Base-by-base conservation (phyloP, 1,140 invertebrate species). In the Solenopsis invicta region DNA sequence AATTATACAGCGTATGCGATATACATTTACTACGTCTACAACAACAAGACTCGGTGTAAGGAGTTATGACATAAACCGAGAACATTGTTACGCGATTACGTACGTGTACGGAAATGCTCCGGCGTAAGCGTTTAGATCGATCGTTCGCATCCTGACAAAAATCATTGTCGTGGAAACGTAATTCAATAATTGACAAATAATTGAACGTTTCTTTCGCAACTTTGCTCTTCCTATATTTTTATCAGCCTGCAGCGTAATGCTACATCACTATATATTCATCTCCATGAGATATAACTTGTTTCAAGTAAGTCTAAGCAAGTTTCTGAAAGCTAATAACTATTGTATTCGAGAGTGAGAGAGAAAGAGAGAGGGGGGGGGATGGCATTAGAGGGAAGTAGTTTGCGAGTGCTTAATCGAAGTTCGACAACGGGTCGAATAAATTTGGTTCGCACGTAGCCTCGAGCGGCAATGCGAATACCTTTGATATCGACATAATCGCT, bases 401-500 rank as follows among this genome's bases (percentile, higher is more conserved):
- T 74, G 80, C 54, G 41, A 84, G 54, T 84, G 69, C 69, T 84
- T 84, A 84, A 75, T 84, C 80, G 62, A 84, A 84, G 80, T 84
- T 84, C 80, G 71, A 84, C 80, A 84, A 84, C 80, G 41, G 80
- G 54, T 75, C 80, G 80, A 84, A 84, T 84, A 84, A 84, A 84
- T 84, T 84, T 84, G 69, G 80, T 61, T 74, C 54, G n/a, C 74
- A 74, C 67, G 74, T 85, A 85, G 84, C 84, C 48, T 21, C 29
- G 21, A 80, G 75, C 69, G 45, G 66, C 85, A 76, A 64, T 72
- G 69, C 45, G 69, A 37, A 69, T 81, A 80, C 54, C 76, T 89
- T 89, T 86, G 69, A 76, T 89, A 89, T 72, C 87, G 69, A 74
- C 16, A 37, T 61, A 72, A 89, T 89, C 88, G 86, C 87, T 85